A percentile compares a stretch with the other conserved stretches of the same genome.
Conservation (phyloP, 1,140 invertebrate species). For the Nixonia krombeini region DNA sequence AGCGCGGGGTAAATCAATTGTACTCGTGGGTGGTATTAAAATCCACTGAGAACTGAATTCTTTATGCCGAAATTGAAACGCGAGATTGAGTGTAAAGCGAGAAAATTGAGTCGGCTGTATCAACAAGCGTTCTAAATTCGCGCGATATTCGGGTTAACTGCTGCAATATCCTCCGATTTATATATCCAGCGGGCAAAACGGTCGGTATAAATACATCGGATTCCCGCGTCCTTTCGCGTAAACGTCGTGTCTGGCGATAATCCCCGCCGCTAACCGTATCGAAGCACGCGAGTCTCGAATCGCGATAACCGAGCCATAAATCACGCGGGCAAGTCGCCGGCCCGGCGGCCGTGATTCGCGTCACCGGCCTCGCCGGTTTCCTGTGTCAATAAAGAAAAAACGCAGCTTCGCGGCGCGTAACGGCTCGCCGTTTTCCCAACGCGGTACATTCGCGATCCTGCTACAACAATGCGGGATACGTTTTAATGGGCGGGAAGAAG, state of each 20-base stretch:
- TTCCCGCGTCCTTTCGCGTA: slow-evolving; percentile 36
- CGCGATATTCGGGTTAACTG: not conserved
- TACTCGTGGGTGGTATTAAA: no score
- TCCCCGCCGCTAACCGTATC: slow-evolving; percentile 35
- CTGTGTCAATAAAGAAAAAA: slow-evolving; percentile 35
- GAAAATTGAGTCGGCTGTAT: no score
- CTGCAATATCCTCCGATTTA: slow-evolving; percentile 20
- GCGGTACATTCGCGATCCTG: no score
- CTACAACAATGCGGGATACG: no score
- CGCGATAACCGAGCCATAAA: slow-evolving; percentile 27
- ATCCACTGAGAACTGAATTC: no score
- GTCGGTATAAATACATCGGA: slow-evolving; percentile 35
- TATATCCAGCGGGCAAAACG: slow-evolving; percentile 4
- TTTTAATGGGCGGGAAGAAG: no score
- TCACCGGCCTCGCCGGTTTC: slow-evolving; percentile 5
- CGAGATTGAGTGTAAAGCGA: no score
- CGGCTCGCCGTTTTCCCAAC: no score
- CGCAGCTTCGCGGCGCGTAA: no score
- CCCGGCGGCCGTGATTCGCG: slow-evolving; percentile 30
- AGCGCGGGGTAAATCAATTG: no score
- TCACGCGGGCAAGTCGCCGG: slow-evolving; percentile 28
- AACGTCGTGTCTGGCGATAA: slow-evolving; percentile 41
- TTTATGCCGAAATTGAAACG: no score
- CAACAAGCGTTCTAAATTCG: not conserved
- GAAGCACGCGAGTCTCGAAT: slow-evolving; percentile 30